A percentile compares a stretch with the other conserved stretches of the same genome.
Evolutionary conservation across 2,113 vertebrate genomes (phyloP).

Genomic region (Oryzias curvinotus): DNA sequence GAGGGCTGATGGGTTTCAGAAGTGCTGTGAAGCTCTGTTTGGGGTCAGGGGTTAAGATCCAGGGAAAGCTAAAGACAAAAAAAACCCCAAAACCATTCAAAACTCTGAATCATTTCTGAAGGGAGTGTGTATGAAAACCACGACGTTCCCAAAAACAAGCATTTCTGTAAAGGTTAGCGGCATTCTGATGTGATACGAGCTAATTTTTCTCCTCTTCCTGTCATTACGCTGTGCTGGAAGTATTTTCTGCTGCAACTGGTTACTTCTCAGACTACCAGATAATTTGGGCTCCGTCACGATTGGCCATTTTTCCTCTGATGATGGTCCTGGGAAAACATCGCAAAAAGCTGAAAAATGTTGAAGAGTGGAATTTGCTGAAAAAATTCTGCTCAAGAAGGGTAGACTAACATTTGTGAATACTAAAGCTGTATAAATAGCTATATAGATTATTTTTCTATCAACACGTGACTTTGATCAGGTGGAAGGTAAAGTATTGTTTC

Average conservation of each 20-base stretch:
- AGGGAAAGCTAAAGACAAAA: conserved; percentile 54
- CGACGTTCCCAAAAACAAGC: too few species aligned
- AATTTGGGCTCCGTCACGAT: conserved; percentile 37
- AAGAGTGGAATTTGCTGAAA: too few species aligned
- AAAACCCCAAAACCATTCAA: conserved; percentile 28
- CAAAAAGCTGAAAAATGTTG: too few species aligned
- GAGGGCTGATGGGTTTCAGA: conserved; percentile 55
- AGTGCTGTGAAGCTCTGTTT: conserved; percentile 36
- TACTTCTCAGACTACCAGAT: conserved; percentile 68
- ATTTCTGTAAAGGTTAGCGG: too few species aligned
- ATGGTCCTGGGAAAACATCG: too few species aligned
- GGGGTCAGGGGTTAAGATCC: conserved; percentile 46
- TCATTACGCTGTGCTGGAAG: conserved; percentile 53
- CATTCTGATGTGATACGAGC: neutral
- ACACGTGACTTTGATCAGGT: too few species aligned
- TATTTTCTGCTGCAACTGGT: conserved; percentile 70
- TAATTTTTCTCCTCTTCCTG: conserved; percentile 42
- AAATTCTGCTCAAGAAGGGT: too few species aligned
- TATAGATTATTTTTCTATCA: too few species aligned
- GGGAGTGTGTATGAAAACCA: conserved; percentile 12
- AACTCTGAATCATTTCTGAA: conserved; percentile 34
- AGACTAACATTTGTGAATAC: too few species aligned
- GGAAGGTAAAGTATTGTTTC: too few species aligned
- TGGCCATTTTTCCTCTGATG: too few species aligned
- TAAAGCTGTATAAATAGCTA: too few species aligned